Evolutionary conservation across 2,888 invertebrate genomes (phyloP).

Genomic region (Linnaemya vulpina): DNA sequence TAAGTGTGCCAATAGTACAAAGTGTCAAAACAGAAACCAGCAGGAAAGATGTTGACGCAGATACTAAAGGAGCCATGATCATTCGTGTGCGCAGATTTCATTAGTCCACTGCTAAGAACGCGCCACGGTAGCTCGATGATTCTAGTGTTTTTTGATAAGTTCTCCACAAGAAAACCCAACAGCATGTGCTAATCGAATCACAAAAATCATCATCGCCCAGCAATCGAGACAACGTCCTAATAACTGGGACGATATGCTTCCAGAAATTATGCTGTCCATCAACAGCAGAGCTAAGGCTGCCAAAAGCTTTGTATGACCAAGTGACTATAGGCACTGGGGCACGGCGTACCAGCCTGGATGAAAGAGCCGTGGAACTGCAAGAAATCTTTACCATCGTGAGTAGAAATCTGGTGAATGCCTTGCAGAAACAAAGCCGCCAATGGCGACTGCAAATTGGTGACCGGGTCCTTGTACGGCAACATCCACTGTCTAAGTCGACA

Average conservation of each 20-base stretch:
- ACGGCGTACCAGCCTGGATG: neutral
- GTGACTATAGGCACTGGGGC: neutral
- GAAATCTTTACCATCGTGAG: neutral
- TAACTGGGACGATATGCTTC: neutral
- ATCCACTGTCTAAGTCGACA: no score
- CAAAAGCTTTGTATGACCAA: slow-evolving; percentile 4
- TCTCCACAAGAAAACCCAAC: neutral
- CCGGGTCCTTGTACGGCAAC: no score
- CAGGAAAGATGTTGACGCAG: no score
- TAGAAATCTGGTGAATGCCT: neutral
- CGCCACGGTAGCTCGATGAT: no score
- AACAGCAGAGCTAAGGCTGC: slow-evolving; percentile 41
- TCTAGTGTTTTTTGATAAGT: no score
- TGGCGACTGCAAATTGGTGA: no score
- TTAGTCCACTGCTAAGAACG: no score
- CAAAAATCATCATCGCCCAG: neutral
- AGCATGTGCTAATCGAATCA: neutral
- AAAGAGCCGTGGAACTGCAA: neutral
- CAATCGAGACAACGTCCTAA: neutral
- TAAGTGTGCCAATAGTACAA: no score
- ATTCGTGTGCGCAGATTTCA: no score
- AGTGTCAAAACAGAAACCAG: no score
- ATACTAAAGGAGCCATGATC: no score
- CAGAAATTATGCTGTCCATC: slow-evolving; percentile 9
- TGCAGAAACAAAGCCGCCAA: neutral